Evolutionary conservation across 2,113 vertebrate species (phyloP).

Genomic region (Lepus timidus): DNA sequence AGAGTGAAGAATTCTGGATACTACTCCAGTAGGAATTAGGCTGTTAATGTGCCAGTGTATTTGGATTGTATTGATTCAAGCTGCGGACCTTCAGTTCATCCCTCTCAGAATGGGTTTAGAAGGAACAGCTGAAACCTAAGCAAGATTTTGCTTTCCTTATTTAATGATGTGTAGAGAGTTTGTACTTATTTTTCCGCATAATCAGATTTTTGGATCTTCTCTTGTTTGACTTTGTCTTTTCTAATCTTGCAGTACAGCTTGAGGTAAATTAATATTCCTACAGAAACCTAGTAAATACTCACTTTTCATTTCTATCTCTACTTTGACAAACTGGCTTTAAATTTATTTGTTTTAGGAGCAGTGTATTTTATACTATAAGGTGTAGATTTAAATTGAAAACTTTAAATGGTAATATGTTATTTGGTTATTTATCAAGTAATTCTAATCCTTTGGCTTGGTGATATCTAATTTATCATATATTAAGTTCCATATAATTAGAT

Average conservation of each 20-base stretch:
- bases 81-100: not conserved
- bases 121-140: not conserved
- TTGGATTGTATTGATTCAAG: not conserved
- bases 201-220: not conserved
- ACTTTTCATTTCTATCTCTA: constrained; percentile 13
- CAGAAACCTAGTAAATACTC: not conserved
- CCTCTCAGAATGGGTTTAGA: constrained; percentile 14
- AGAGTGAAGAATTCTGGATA: not conserved
- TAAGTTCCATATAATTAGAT: constrained; percentile 11
- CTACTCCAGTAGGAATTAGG: not conserved
- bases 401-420: not conserved
- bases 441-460: not conserved
- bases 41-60: not conserved
- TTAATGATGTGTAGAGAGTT: not conserved
- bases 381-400: constrained; percentile 24
- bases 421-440: constrained; percentile 12
- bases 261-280: not conserved
- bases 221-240: constrained; percentile 3
- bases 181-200: not conserved
- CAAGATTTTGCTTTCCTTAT: not conserved
- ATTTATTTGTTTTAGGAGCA: not conserved
- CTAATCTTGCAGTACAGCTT: not conserved
- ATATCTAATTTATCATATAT: not conserved
- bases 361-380: not conserved
- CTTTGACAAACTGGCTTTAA: constrained; percentile 48